A percentile compares a stretch with the other conserved stretches of the same genome.
Conservation (phyloP, 1,140 invertebrate genomes). For the Uloborus diversus region DNA sequence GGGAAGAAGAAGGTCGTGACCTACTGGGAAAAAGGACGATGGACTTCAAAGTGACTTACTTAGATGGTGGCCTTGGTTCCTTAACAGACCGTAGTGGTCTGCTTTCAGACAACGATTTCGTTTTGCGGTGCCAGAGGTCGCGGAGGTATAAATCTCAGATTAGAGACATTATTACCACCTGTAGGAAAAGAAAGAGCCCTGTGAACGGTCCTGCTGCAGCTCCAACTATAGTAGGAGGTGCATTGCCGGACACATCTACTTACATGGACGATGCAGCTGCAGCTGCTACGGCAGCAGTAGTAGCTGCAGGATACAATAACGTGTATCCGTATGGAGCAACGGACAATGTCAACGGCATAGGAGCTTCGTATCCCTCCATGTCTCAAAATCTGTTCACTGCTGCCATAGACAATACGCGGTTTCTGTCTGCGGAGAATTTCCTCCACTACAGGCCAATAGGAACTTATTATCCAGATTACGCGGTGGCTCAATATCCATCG, state of each 20-base stretch:
- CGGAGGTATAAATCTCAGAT: constrained; percentile 91
- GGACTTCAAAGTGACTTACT: constrained; percentile 98
- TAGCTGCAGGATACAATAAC: constrained; percentile 71
- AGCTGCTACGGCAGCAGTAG: constrained; percentile 6
- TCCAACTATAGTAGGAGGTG: background rate
- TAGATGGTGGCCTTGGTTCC: constrained; percentile 80
- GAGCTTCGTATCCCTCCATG: constrained; percentile 66
- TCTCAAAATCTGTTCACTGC: constrained; percentile 74
- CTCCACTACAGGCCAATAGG: constrained; percentile 80
- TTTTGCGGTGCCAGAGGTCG: constrained; percentile 66
- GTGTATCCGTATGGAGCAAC: constrained; percentile 68
- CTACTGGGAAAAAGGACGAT: constrained; percentile 95
- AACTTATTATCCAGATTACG: constrained; percentile 76
- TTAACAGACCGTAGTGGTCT: constrained; percentile 58
- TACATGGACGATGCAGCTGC: constrained; percentile 19
- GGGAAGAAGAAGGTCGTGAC: constrained; percentile 98
- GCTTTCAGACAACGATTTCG: constrained; percentile 58
- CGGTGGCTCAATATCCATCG: constrained; percentile 69
- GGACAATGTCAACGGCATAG: constrained; percentile 69
- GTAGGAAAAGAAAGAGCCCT: constrained; percentile 75
- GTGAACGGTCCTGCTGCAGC: background rate
- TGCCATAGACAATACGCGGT: constrained; percentile 72
- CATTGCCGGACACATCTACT: constrained; percentile 38
- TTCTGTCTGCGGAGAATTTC: constrained; percentile 78
- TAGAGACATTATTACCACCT: constrained; percentile 90